phyloP scores from a whole-genome alignment of 2,888 invertebrate species.

The Prosopocoilus inquinatus region DNA sequence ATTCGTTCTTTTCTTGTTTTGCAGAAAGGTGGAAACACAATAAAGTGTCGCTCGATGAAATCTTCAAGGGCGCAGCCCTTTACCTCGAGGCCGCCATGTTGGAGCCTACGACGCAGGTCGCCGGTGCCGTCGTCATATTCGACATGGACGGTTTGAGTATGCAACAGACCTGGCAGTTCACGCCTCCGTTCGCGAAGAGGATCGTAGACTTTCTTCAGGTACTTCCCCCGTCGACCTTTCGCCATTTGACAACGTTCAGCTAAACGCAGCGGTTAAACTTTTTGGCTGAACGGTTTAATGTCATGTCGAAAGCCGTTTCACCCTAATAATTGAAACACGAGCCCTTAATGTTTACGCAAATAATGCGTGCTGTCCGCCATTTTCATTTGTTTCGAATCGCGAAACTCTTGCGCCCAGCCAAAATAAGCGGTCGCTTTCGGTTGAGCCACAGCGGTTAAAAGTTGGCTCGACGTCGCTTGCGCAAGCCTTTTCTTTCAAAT shows the following conservation, averaged over 20 bases:
- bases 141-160: slow-evolving; percentile 83
- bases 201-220: slow-evolving; percentile 83
- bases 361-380: no score
- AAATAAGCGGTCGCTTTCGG: no score
- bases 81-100: slow-evolving; percentile 80
- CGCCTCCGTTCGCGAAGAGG: slow-evolving; percentile 79
- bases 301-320: no score
- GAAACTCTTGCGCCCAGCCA: no score
- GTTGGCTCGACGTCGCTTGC: no score
- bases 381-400: no score
- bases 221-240: slow-evolving; percentile 12
- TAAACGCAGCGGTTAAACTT: no score
- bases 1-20: slow-evolving; percentile 13
- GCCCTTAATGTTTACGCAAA: no score
- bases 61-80: slow-evolving; percentile 78
- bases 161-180: slow-evolving; percentile 83
- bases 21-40: slow-evolving; percentile 81
- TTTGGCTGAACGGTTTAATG: no score
- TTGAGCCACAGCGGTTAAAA: no score
- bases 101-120: slow-evolving; percentile 73
- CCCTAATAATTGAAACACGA: no score
- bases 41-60: slow-evolving; percentile 74
- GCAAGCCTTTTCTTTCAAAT: no score
- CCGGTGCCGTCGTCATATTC: slow-evolving; percentile 77
- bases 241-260: neutral